phyloP scores from a whole-genome alignment of 1,140 invertebrate species.

The Panagrolaimus sp. region DNA sequence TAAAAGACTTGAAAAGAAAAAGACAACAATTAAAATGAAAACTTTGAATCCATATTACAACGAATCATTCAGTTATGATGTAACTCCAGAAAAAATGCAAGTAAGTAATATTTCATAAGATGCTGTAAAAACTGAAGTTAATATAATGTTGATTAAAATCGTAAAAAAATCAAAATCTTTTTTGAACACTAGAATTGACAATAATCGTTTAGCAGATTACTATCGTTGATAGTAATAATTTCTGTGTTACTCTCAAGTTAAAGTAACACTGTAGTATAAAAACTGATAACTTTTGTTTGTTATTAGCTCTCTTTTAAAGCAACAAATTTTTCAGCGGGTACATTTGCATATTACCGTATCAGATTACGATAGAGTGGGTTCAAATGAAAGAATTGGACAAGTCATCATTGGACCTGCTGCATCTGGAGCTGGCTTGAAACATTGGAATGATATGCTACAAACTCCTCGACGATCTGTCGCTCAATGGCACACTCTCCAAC shows the following conservation, averaged over 20 bases:
- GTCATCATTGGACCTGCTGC: conserved; percentile 68
- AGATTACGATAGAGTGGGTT: conserved; percentile 72
- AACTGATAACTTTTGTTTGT: too few relatives aligned
- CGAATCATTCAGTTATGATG: conserved; percentile 64
- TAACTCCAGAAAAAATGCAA: conserved; percentile 70
- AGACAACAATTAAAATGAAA: conserved; percentile 66
- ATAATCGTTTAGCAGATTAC: too few relatives aligned
- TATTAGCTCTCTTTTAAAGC: too few relatives aligned
- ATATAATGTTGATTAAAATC: too few relatives aligned
- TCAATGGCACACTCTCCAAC: conserved; percentile 67
- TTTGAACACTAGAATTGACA: too few relatives aligned
- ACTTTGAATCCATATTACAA: conserved; percentile 66
- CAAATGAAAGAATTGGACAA: conserved; percentile 78
- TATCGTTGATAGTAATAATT: too few relatives aligned
- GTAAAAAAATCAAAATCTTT: too few relatives aligned
- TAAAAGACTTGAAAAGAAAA: conserved; percentile 66
- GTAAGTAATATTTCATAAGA: conserved; percentile 66
- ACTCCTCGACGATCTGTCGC: conserved; percentile 85
- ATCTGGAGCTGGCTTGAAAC: conserved; percentile 73
- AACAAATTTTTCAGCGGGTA: conserved; percentile 40
- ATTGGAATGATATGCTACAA: conserved; percentile 91
- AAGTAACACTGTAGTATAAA: too few relatives aligned
- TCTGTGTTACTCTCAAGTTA: too few relatives aligned
- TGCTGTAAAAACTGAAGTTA: too few relatives aligned
- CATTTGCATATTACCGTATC: conserved; percentile 53